Conservation (phyloP, 2,888 invertebrate species). For the Myopa testacea region DNA sequence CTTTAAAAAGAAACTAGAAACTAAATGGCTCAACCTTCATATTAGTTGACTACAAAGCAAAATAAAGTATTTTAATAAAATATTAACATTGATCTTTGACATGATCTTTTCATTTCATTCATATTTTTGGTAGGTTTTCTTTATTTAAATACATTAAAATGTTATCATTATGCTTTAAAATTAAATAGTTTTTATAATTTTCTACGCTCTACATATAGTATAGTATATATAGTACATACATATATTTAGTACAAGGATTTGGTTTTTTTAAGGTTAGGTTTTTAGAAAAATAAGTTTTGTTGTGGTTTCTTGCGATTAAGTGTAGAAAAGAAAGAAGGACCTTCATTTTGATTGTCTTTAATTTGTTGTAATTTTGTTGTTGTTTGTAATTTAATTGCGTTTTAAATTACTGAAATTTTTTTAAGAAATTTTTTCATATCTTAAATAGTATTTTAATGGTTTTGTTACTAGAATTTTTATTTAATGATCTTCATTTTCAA, state of each 20-base stretch:
- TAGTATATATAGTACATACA: not conserved
- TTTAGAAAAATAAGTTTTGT: conserved; percentile 27
- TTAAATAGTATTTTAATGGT: not conserved
- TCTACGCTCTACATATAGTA: not conserved
- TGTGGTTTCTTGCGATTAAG: not conserved
- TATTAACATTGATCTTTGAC: too few relatives aligned
- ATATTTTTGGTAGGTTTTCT: too few relatives aligned
- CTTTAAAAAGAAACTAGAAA: too few relatives aligned
- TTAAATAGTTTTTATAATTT: too few relatives aligned
- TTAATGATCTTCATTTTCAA: conserved; percentile 7
- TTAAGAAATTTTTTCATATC: not conserved
- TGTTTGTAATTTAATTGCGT: conserved; percentile 64
- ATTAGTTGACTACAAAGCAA: too few relatives aligned
- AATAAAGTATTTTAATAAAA: too few relatives aligned
- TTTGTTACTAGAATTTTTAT: not conserved
- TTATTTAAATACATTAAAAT: too few relatives aligned
- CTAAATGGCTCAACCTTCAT: too few relatives aligned
- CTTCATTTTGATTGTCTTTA: conserved; percentile 20
- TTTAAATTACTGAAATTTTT: not conserved
- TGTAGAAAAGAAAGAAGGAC: not conserved
- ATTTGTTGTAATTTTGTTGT: conserved; percentile 17
- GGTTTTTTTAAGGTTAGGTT: conserved; percentile 11
- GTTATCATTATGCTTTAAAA: too few relatives aligned
- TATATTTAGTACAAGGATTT: conserved; percentile 20
- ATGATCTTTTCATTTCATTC: too few relatives aligned